phyloP scores from a whole-genome alignment of 2,797 vertebrate species.

The Ceryle rudis region DNA sequence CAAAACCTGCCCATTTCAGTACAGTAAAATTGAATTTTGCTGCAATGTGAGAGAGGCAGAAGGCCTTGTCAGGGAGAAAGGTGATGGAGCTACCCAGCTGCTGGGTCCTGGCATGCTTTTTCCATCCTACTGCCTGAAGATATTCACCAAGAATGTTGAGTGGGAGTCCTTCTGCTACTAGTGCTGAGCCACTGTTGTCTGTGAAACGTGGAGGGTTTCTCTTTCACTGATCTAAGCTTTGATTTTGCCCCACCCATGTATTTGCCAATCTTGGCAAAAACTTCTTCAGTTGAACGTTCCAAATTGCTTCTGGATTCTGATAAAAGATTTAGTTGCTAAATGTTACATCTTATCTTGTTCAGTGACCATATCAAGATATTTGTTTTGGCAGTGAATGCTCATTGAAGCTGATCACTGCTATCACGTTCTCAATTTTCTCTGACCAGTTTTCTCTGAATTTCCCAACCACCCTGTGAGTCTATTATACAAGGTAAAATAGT shows the following conservation, averaged over 20 bases:
- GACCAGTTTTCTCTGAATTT: neutral
- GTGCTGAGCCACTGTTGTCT: neutral
- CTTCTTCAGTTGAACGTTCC: neutral
- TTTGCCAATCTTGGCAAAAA: neutral
- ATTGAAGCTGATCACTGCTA: neutral
- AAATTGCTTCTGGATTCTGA: neutral
- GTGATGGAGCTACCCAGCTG: neutral
- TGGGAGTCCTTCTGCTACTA: neutral
- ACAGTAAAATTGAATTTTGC: neutral
- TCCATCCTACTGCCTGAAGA: neutral
- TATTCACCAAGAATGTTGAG: neutral
- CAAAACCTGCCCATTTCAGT: neutral
- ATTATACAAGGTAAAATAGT: neutral
- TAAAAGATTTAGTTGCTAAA: neutral
- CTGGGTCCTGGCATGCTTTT: neutral
- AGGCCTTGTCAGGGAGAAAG: neutral
- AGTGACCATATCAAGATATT: neutral
- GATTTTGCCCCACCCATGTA: neutral
- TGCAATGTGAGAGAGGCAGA: neutral
- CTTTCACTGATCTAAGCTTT: neutral
- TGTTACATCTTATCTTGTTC: neutral
- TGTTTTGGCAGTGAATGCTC: neutral
- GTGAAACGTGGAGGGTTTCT: neutral
- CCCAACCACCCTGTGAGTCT: neutral
- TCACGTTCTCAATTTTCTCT: neutral